These are phyloP conservation scores for Callyntrura sp. DNA, from an alignment of 2,888 invertebrate genomes.

Conservation along the genomic window DNA sequence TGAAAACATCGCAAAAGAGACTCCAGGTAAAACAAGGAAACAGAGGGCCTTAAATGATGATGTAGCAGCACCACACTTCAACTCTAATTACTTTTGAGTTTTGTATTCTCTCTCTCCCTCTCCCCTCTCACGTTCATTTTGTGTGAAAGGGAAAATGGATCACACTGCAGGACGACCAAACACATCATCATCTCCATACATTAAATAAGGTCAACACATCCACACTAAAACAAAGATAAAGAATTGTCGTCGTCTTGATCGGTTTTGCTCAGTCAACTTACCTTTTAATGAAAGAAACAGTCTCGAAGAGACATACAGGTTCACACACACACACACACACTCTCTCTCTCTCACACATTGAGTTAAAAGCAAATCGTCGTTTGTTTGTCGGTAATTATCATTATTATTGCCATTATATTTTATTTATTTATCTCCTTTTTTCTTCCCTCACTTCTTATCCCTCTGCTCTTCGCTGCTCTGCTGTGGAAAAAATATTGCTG, in stretches of 20 bases:
- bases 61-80: conserved; percentile 16
- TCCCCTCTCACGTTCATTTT: not conserved
- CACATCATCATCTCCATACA: no score
- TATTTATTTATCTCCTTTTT: conserved; percentile 11
- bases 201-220: not conserved
- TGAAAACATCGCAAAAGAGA: not conserved
- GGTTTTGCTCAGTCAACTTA: conserved; percentile 31
- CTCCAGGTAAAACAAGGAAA: conserved; percentile 14
- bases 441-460: conserved; percentile 16
- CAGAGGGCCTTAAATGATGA: not conserved
- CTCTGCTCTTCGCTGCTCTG: not conserved
- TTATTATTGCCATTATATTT: conserved; percentile 43
- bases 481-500: not conserved
- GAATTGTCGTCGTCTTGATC: conserved; percentile 37
- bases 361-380: conserved; percentile 42
- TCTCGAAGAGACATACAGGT: not conserved
- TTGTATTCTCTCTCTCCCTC: not conserved
- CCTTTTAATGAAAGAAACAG: conserved; percentile 19
- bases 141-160: conserved; percentile 33
- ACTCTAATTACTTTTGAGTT: conserved; percentile 73
- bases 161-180: not conserved
- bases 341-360: not conserved
- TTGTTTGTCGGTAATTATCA: conserved; percentile 43
- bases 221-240: no score
- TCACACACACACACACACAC: not conserved